Conservation (phyloP, 2,888 invertebrate species). For the Poecilus cupreus region DNA sequence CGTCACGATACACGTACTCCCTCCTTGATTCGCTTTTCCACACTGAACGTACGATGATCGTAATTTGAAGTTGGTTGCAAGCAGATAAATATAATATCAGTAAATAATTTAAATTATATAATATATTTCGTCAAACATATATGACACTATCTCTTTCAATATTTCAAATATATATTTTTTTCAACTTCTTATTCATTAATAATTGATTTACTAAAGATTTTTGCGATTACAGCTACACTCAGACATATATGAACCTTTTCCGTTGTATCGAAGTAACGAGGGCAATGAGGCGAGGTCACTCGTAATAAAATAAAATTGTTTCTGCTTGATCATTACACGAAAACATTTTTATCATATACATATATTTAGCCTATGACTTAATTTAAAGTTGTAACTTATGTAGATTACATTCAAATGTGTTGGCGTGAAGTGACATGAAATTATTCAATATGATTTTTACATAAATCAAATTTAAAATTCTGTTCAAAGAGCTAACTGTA, state of each 20-base stretch:
- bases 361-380: conserved; percentile 39
- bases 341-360: conserved; percentile 27
- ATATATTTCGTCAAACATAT: not conserved
- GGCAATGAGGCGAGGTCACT: not conserved
- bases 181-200: too few species aligned
- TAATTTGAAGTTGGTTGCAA: not conserved
- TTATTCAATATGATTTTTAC: not conserved
- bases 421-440: not conserved
- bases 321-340: not conserved
- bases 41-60: not conserved
- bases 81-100: too few species aligned
- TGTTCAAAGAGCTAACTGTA: too few species aligned
- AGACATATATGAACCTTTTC: not conserved
- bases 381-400: conserved; percentile 9
- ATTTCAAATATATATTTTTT: not conserved
- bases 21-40: not conserved
- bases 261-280: not conserved
- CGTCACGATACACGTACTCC: conserved; percentile 52
- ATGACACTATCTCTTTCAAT: not conserved
- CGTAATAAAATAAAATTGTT: conserved; percentile 16
- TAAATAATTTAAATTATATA: too few species aligned
- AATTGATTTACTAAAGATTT: too few species aligned
- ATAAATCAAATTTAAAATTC: too few species aligned
- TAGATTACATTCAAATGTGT: not conserved
- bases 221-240: too few species aligned